These are phyloP conservation scores for Aleiodes sp. DNA, from an alignment of 1,140 invertebrate species.

Conservation along the genomic window DNA sequence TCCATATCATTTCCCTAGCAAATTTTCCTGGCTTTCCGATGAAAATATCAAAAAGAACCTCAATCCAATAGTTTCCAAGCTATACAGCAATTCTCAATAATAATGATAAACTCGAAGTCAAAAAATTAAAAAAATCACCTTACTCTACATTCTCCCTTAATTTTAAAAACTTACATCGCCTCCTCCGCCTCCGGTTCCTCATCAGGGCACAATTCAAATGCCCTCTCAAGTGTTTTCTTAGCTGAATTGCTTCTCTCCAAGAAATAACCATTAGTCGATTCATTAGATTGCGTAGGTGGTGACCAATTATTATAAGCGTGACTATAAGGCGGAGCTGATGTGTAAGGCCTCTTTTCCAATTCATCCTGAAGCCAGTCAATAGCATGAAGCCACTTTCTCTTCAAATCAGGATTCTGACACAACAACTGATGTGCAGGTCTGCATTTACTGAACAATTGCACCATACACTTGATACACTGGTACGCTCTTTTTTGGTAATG, in stretches of 20 bases:
- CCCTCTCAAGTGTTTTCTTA: conserved; percentile 86
- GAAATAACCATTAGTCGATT: conserved; percentile 94
- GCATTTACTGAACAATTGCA: conserved; percentile 88
- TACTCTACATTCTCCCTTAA: conserved; percentile 32
- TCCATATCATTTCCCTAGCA: too few relatives aligned
- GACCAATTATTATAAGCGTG: conserved; percentile 94
- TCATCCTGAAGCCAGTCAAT: conserved; percentile 96
- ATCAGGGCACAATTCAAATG: conserved; percentile 83
- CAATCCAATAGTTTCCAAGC: too few relatives aligned
- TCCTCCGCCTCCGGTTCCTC: conserved; percentile 70
- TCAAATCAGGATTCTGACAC: conserved; percentile 78
- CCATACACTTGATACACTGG: conserved; percentile 96
- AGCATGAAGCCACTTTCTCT: conserved; percentile 86
- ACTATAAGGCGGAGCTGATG: conserved; percentile 70
- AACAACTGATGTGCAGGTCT: conserved; percentile 79
- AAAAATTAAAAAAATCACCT: background rate
- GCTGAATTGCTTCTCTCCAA: conserved; percentile 94
- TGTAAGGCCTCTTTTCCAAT: conserved; percentile 77
- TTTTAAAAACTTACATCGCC: conserved; percentile 24
- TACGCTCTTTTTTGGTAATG: conserved; percentile 97
- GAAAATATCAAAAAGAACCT: too few relatives aligned
- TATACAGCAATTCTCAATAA: too few relatives aligned
- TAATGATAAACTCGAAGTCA: background rate
- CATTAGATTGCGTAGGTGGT: conserved; percentile 92
- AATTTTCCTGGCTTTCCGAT: too few relatives aligned